Base-by-base conservation (phyloP, 2,888 invertebrate species). In the Anticlea derivata region DNA sequence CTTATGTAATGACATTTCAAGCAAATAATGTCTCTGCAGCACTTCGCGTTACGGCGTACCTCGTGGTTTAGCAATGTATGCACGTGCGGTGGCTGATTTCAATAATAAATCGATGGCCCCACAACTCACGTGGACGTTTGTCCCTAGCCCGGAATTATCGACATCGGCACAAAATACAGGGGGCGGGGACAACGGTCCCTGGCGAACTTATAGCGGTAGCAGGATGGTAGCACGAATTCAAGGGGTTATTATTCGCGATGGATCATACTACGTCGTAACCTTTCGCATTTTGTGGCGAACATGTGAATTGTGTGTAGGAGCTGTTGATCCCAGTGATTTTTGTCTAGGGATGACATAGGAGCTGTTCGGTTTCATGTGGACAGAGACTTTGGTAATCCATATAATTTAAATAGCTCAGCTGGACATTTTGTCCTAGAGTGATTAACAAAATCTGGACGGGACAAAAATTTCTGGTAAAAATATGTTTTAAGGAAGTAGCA, bases 31-130 rank as follows among this genome's bases (percentile, higher is more conserved):
- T n/a, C 17, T 17, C 20, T 20, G 8, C 40, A 7, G 34, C 34
- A 48, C 11, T 22, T 12, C 29, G n/a, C 48, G 10, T 7, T 0
- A 24, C n/a, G 23, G 1, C n/a, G 4, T 17, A 17, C 38, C 2
- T 48, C 44, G 10, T 45, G 24, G 8, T 13, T 29, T n/a, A 17
- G 34, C 11, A 27, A 47, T 82, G 76, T 13, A 67, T 63, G 73
- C 80, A 73, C 76, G 78, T 77, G 83, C 79, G 82, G 78, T 80
- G 74, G 70, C 78, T 82, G 81, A 85, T 86, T 88, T 87, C 79
- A 86, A 87, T 88, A 88, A 87, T 86, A 89, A 88, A 89, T 88
- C 84, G 86, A 83, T 80, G 79, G 70, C 65, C 66, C 73, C 78
- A 77, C 80, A 81, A 81, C 75, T 79, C 77, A 80, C 69, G 64